These are phyloP conservation scores for Arvicanthis niloticus DNA, from an alignment of 2,113 vertebrate species.

Conservation along the genomic window DNA sequence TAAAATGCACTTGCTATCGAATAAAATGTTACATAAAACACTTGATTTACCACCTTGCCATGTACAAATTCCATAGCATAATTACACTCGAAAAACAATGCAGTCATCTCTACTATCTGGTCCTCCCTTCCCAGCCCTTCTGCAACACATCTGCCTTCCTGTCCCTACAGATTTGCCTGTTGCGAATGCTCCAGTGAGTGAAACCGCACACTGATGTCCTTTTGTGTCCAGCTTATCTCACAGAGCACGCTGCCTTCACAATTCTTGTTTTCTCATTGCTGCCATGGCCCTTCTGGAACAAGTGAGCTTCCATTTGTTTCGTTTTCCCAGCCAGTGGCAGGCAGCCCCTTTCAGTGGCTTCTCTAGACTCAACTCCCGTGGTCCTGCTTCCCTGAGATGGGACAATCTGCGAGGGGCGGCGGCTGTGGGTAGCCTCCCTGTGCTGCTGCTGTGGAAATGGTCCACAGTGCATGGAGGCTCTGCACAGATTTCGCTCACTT, in stretches of 20 bases:
- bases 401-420: accelerated
- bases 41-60: accelerated
- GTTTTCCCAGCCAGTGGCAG: not conserved
- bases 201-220: accelerated
- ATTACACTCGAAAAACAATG: accelerated
- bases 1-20: not conserved
- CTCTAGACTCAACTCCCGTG: accelerated
- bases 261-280: not conserved
- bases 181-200: accelerated
- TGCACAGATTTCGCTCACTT: accelerated
- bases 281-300: not conserved
- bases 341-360: not conserved
- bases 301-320: accelerated
- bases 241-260: accelerated
- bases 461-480: accelerated
- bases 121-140: not conserved
- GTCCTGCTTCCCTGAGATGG: too few relatives aligned
- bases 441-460: accelerated
- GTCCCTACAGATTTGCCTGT: accelerated
- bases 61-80: too few relatives aligned
- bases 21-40: not conserved
- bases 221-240: not conserved
- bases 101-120: accelerated
- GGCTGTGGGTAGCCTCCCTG: not conserved
- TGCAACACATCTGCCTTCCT: not conserved